These are phyloP conservation scores for Romanogobio albipinnatus DNA, from an alignment of 2,113 vertebrate genomes.

Conservation along the genomic window DNA sequence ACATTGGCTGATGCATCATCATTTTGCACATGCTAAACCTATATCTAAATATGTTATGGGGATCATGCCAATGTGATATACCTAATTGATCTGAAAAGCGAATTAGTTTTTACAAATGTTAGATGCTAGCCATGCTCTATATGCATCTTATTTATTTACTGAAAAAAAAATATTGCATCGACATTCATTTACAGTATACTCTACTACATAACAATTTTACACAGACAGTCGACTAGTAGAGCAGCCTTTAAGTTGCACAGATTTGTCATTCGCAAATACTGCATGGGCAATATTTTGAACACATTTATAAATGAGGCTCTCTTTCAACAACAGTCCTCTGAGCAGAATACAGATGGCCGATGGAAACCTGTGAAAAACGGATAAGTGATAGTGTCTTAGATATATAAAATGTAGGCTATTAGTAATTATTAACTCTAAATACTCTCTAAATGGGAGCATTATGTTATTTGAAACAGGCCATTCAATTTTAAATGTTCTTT, in stretches of 20 bases:
- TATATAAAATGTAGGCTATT: background rate
- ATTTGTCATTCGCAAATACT: background rate
- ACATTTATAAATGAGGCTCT: background rate
- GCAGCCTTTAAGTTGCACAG: background rate
- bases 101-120: background rate
- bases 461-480: background rate
- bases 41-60: too few relatives aligned
- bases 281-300: background rate
- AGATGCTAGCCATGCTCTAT: background rate
- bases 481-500: background rate
- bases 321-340: constrained; percentile 81
- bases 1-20: too few relatives aligned
- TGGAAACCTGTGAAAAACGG: constrained; percentile 75
- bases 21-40: too few relatives aligned
- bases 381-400: background rate
- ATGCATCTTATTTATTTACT: background rate
- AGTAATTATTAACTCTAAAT: background rate
- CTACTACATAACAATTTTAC: background rate
- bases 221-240: background rate
- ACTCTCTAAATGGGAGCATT: background rate
- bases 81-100: background rate
- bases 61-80: background rate
- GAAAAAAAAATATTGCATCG: background rate
- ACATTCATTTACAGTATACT: background rate
- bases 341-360: constrained; percentile 78